phyloP scores from a whole-genome alignment of 2,113 vertebrate genomes.

The Agapornis roseicollis region DNA sequence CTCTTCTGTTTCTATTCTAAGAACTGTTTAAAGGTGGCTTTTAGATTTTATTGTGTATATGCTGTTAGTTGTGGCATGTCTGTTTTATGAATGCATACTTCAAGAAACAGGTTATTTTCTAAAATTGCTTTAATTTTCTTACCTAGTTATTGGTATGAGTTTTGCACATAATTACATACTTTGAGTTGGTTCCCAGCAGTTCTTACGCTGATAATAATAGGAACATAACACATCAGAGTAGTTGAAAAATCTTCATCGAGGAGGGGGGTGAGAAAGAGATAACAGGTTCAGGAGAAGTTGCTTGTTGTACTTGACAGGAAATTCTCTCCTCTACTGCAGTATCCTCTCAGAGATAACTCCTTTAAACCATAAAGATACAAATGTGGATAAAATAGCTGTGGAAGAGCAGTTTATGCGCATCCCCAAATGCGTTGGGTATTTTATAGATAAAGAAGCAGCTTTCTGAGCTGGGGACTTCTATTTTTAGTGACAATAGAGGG shows the following conservation, averaged over 20 bases:
- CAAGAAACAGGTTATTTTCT: conserved; percentile 53
- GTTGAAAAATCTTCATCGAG: background rate
- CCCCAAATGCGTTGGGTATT: background rate
- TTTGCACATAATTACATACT: conserved; percentile 31
- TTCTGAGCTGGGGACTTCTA: background rate
- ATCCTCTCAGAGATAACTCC: background rate
- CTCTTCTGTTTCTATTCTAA: background rate
- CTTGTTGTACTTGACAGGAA: background rate
- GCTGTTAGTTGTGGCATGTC: background rate
- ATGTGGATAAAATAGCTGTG: background rate
- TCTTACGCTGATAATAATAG: conserved; percentile 45
- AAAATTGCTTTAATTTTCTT: conserved; percentile 50
- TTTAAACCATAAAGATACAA: background rate
- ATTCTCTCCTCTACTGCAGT: background rate
- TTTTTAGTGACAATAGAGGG: background rate
- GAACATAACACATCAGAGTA: background rate
- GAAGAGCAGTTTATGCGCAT: background rate
- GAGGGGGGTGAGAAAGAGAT: background rate
- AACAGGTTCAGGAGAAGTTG: background rate
- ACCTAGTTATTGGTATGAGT: background rate
- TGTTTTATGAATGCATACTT: background rate
- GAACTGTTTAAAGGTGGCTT: background rate
- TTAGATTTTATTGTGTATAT: conserved; percentile 11
- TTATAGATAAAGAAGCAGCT: background rate
- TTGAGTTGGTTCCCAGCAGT: conserved; percentile 29